Conservation (phyloP, 2,797 vertebrate genomes). For the Sebastolobus alascanus region DNA sequence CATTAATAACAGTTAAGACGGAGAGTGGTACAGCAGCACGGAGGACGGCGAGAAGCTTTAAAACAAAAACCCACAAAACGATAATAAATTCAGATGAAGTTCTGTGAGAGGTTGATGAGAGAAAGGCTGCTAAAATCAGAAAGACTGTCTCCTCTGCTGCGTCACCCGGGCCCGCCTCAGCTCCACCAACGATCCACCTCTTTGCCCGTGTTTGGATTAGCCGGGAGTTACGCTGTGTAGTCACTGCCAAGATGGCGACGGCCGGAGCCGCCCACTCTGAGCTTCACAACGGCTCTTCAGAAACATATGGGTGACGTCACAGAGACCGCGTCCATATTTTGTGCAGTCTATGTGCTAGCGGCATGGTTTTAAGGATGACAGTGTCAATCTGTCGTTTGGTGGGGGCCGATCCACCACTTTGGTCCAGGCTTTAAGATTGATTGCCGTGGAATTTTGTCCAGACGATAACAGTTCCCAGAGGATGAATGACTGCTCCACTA, state of each 20-base stretch:
- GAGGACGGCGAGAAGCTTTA: too few species aligned
- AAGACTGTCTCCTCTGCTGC: not conserved
- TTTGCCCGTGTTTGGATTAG: too few species aligned
- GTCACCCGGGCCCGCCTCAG: too few species aligned
- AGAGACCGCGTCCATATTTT: not conserved
- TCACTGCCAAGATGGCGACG: fast-evolving
- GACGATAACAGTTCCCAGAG: not conserved
- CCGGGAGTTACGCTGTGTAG: too few species aligned
- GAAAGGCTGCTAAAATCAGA: too few species aligned
- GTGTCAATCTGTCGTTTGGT: not conserved
- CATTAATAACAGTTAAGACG: fast-evolving
- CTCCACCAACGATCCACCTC: too few species aligned
- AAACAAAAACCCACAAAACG: too few species aligned
- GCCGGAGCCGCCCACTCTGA: fast-evolving
- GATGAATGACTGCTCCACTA: not conserved
- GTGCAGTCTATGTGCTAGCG: not conserved
- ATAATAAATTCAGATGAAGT: too few species aligned
- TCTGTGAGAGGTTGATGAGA: too few species aligned
- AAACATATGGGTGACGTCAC: too few species aligned
- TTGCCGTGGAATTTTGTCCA: not conserved
- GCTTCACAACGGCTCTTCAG: too few species aligned
- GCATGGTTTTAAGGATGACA: not conserved
- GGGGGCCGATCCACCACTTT: not conserved
- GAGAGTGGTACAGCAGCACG: too few species aligned
- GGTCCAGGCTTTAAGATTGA: not conserved